Evolutionary conservation across 2,797 vertebrate species (phyloP).

Genomic region (Argyrosomus regius): DNA sequence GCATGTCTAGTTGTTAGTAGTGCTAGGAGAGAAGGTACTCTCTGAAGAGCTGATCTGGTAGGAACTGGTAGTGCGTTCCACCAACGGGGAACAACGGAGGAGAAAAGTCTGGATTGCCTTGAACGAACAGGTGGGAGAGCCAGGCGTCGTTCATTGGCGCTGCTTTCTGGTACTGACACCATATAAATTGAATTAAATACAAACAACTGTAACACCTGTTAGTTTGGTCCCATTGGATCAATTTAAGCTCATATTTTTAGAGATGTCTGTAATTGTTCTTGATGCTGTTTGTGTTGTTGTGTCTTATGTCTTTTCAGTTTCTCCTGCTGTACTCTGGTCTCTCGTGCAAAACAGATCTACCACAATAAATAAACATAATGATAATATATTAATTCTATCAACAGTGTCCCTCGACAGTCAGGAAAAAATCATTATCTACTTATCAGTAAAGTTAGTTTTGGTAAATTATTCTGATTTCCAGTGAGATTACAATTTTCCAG

Average conservation of each 20-base stretch:
- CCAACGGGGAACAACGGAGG: too few relatives aligned
- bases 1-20: too few relatives aligned
- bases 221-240: constrained; percentile 3
- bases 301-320: neutral
- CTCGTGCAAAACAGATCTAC: neutral
- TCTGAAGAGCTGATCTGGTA: too few relatives aligned
- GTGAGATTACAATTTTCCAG: constrained; percentile 7
- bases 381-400: neutral
- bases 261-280: neutral
- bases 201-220: neutral
- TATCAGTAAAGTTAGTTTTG: constrained; percentile 7
- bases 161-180: constrained; percentile 1
- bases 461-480: neutral
- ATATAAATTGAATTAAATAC: neutral
- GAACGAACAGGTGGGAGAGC: too few relatives aligned
- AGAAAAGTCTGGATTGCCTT: too few relatives aligned
- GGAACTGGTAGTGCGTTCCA: too few relatives aligned
- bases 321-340: neutral
- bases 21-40: too few relatives aligned
- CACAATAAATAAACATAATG: neutral
- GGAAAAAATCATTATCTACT: neutral
- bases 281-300: neutral
- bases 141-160: too few relatives aligned
- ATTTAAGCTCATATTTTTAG: neutral
- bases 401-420: neutral